Conservation (phyloP, 2,797 vertebrate genomes). For the Danio tinwini region DNA sequence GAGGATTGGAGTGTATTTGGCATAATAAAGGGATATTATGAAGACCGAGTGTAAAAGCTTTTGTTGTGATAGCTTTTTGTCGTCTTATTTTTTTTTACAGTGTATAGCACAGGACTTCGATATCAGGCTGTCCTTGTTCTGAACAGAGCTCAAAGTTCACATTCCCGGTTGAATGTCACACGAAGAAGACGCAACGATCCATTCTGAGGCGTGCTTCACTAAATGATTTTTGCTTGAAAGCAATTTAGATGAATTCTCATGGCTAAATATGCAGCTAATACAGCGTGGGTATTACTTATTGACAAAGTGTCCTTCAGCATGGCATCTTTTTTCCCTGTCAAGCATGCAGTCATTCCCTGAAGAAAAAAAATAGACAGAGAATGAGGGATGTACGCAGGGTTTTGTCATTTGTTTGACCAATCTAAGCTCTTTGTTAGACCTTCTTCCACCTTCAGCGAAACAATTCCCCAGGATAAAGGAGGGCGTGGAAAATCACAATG, state of each 20-base stretch:
- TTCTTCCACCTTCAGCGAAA: conserved; percentile 50
- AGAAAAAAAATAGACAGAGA: conserved; percentile 13
- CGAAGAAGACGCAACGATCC: conserved; percentile 6
- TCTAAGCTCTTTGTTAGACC: conserved; percentile 48
- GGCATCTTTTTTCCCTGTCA: conserved; percentile 41
- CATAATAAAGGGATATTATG: too few species aligned
- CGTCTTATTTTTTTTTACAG: too few species aligned
- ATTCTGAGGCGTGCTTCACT: conserved; percentile 50
- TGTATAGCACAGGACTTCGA: neutral
- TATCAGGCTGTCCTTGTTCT: conserved; percentile 7
- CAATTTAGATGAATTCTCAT: conserved; percentile 62
- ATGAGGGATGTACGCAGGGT: conserved; percentile 35
- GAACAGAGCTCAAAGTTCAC: conserved; percentile 15
- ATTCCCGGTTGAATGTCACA: conserved; percentile 28
- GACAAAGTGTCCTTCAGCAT: conserved; percentile 66
- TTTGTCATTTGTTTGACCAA: conserved; percentile 49
- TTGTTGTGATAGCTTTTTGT: too few species aligned
- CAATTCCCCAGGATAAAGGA: conserved; percentile 27
- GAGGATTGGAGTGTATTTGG: too few species aligned
- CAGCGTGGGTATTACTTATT: conserved; percentile 69
- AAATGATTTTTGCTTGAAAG: conserved; percentile 62
- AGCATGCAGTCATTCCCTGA: conserved; percentile 16
- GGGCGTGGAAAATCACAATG: conserved; percentile 44
- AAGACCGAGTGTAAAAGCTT: too few species aligned
- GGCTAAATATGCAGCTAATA: conserved; percentile 68